A percentile compares a stretch with the other conserved stretches of the same genome.
Conservation (phyloP, 2,797 vertebrate genomes). For the Lacerta agilis region DNA sequence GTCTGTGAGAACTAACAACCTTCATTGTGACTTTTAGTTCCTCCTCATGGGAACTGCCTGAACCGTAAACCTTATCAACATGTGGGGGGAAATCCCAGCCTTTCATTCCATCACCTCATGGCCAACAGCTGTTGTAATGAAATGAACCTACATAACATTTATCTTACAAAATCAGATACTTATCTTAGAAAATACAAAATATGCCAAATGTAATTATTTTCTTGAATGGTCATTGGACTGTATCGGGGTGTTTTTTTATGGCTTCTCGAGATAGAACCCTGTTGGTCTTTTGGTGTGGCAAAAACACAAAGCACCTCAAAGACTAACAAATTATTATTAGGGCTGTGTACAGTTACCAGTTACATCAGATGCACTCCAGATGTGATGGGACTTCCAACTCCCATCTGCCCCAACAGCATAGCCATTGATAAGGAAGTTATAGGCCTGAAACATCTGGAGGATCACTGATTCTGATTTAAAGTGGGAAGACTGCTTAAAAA, state of each 20-base stretch:
- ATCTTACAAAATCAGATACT: slow-evolving; percentile 21
- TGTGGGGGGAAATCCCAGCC: slow-evolving; percentile 48
- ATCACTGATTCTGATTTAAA: too few species aligned
- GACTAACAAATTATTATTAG: background rate
- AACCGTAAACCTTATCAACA: slow-evolving; percentile 43
- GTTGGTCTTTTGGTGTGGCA: background rate
- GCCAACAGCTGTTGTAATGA: slow-evolving; percentile 41
- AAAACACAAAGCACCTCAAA: background rate
- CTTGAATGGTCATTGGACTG: background rate
- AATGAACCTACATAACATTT: slow-evolving; percentile 29
- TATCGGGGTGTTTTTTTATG: background rate
- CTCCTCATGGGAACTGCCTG: slow-evolving; percentile 50
- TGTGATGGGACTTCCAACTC: too few species aligned
- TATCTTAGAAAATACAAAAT: background rate
- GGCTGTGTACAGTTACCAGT: background rate
- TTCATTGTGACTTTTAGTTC: slow-evolving; percentile 61
- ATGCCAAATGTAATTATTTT: background rate
- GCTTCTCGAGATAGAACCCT: background rate
- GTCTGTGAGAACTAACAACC: slow-evolving; percentile 62
- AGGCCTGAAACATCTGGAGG: too few species aligned
- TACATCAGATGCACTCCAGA: background rate
- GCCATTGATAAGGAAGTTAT: too few species aligned
- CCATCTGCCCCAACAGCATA: too few species aligned
- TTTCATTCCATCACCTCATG: slow-evolving; percentile 35
- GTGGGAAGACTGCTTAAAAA: background rate